Conservation (phyloP, 2,797 vertebrate genomes). For the Pseudopleuronectes americanus region DNA sequence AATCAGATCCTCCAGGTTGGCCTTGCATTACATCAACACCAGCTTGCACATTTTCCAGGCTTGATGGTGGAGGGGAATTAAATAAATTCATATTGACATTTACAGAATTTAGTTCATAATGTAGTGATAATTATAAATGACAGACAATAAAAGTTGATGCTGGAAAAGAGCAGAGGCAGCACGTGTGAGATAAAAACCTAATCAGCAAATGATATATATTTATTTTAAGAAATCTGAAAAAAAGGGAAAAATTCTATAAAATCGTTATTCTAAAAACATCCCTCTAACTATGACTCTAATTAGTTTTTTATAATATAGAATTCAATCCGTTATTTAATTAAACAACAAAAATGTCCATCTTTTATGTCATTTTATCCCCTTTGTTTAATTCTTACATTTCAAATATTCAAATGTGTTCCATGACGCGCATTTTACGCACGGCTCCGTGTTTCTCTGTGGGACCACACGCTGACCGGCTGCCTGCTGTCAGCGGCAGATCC, state of each 20-base stretch:
- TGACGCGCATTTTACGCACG: background rate
- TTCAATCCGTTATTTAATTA: background rate
- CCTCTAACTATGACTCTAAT: too few relatives aligned
- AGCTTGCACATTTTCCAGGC: background rate
- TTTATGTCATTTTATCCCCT: background rate
- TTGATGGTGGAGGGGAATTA: background rate
- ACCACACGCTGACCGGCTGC: slow-evolving; percentile 31
- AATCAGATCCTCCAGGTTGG: slow-evolving; percentile 18
- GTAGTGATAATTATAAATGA: background rate
- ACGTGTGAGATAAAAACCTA: background rate
- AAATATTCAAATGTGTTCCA: background rate
- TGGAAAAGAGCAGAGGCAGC: background rate
- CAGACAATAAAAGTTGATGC: background rate
- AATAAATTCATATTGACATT: background rate
- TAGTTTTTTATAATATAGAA: too few relatives aligned
- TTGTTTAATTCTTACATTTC: background rate
- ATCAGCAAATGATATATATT: slow-evolving; percentile 2
- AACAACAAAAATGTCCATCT: background rate
- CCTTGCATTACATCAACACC: slow-evolving; percentile 1
- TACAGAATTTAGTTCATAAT: background rate
- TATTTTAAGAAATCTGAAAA: slow-evolving; percentile 1
- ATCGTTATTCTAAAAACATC: too few relatives aligned
- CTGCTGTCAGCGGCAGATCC: slow-evolving; percentile 38
- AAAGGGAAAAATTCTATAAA: background rate
- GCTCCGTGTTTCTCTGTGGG: slow-evolving; percentile 1